Conservation (phyloP, 2,888 invertebrate species). For the Linnaemya vulpina region DNA sequence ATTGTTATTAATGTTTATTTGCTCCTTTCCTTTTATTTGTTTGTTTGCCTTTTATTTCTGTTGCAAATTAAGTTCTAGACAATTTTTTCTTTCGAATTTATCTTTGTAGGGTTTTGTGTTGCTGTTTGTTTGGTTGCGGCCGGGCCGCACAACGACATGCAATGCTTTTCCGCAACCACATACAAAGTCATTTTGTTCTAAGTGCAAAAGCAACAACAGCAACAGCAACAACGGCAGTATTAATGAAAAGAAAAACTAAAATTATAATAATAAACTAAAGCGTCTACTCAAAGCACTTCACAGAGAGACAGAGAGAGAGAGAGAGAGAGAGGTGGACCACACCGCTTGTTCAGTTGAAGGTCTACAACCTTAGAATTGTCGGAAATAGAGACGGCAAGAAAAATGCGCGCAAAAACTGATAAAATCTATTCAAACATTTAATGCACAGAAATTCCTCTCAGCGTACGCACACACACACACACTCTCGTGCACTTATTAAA, state of each 20-base stretch:
- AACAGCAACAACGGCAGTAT: constrained; percentile 25
- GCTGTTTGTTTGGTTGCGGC: constrained; percentile 12
- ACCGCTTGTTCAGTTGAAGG: constrained; percentile 65
- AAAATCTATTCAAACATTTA: constrained; percentile 42
- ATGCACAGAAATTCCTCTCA: constrained; percentile 15
- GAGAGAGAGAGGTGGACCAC: constrained; percentile 46
- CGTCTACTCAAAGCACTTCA: constrained; percentile 20
- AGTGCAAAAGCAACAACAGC: constrained; percentile 22
- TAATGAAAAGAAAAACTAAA: constrained; percentile 3
- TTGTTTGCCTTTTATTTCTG: constrained; percentile 36
- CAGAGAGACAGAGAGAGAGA: constrained; percentile 2
- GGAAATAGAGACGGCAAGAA: constrained; percentile 68
- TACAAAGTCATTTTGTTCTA: constrained; percentile 27
- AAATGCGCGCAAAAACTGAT: constrained; percentile 57
- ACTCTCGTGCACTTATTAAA: not conserved
- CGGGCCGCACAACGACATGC: constrained; percentile 36
- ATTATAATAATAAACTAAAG: constrained; percentile 14
- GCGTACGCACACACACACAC: not conserved
- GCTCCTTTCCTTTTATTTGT: constrained; percentile 4
- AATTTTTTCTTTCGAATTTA: constrained; percentile 31
- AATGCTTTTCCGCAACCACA: constrained; percentile 38
- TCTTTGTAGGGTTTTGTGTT: not conserved
- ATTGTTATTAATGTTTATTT: constrained; percentile 70
- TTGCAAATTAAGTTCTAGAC: constrained; percentile 64
- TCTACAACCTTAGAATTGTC: constrained; percentile 71